Evolutionary conservation across 2,113 vertebrate genomes (phyloP), one percentile per base, ranked within the genome.

Genomic region (Hippocampus guttulatus): DNA sequence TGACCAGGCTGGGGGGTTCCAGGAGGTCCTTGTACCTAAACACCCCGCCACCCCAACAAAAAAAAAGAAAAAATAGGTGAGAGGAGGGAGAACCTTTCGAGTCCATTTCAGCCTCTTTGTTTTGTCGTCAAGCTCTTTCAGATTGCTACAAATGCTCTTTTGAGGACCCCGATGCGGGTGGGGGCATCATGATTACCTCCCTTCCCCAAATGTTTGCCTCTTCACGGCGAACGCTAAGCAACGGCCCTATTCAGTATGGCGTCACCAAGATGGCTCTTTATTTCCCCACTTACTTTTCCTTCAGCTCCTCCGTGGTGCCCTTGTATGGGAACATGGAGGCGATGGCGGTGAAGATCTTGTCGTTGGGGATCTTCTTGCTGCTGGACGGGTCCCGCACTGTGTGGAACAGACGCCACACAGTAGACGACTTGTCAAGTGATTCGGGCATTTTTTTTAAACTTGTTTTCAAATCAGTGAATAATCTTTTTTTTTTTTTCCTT

Each of bases 321-420:
- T 96, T 98, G 80, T 98, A 97, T 3, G 97, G 97, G 73, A 99
- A 99, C 95, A 98, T 98, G 0, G 96, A 96, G 51, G 97, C 96
- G 66, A 99, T 97, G 51, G 97, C 97, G 55, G 92, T 95, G 90
- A 99, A 98, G 88, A 99, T 99, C 91, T 98, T 96, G 84, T 98
- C 95, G 4, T 92, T 94, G 57, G 97, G 97, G 69, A 96, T 94
- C 64, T 93, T 94, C 87, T 95, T 95, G 91, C 89, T 94, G 40
- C 86, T 79, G 77, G 91, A 89, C 75, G 90, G 83, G 76, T 98
- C 96, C 85, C 81, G 93, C 74, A 91, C 96, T 98, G 71, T 70
- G 52, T 81, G 57, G 75, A 45, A 84, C 11, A 75, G 27, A 63
- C 9, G 57, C 68, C 75, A 2, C 16, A 66, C 52, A 62, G 52